These are phyloP conservation scores for Tetrax tetrax DNA, from an alignment of 2,113 vertebrate species.

Conservation along the genomic window DNA sequence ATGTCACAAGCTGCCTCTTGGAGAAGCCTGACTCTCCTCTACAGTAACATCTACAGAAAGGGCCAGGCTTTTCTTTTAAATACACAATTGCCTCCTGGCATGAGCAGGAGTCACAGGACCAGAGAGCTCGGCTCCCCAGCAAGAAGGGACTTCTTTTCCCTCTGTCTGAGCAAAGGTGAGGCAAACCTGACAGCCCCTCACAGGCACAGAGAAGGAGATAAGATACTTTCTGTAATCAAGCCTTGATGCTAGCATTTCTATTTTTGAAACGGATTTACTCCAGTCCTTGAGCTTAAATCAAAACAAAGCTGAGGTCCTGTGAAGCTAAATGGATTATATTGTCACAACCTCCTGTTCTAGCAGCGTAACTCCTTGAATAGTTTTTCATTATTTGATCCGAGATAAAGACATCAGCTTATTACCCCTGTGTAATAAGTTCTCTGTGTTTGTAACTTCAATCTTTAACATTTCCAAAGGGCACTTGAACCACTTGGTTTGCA, in stretches of 20 bases:
- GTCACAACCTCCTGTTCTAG: slow-evolving; percentile 18
- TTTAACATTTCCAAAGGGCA: slow-evolving; percentile 50
- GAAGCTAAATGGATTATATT: slow-evolving; percentile 32
- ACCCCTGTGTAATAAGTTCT: background rate
- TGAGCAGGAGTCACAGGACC: background rate
- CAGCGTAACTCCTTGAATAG: slow-evolving; percentile 26
- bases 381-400: slow-evolving; percentile 35
- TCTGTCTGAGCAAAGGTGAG: background rate
- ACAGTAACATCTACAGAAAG: background rate
- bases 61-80: background rate
- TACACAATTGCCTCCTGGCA: background rate
- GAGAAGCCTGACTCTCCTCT: background rate
- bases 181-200: background rate
- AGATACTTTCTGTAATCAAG: slow-evolving; percentile 24
- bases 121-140: background rate
- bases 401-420: slow-evolving; percentile 56
- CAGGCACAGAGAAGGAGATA: background rate
- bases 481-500: slow-evolving; percentile 1
- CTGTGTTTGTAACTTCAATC: slow-evolving; percentile 1
- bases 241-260: background rate
- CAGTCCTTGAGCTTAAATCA: slow-evolving; percentile 40
- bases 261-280: slow-evolving; percentile 43
- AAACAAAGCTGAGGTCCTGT: slow-evolving; percentile 39
- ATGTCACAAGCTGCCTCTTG: background rate
- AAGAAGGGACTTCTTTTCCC: background rate